Base-by-base conservation (phyloP, 2,888 invertebrate species). In the Ecdyonurus torrentis region DNA sequence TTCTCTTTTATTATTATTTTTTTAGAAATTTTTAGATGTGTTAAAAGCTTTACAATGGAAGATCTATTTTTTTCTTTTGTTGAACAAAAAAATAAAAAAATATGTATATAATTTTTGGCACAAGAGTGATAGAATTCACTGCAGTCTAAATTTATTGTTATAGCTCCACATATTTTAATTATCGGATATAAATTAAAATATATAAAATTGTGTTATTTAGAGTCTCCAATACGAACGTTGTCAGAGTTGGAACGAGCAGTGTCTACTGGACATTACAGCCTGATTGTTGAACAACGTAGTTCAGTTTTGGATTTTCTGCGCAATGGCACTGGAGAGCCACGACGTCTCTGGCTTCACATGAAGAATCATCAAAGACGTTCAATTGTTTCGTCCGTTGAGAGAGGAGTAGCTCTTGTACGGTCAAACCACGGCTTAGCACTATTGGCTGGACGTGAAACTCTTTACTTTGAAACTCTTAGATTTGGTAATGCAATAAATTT, bases 281-380 rank as follows among this genome's bases (percentile, higher is more conserved):
- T 88, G 61, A 82, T 83, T 67, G 86, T 87, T 25, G 88, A 88
- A 72, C 79, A 81, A 63, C 85, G 86, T 70, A 86, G 87, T 69
- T 85, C 87, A 1, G 86, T 86, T 0, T 74, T 85, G 67, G 79
- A 84, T 65, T 82, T 86, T 72, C 74, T 88, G 58, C 84, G 85
- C 85, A 87, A 88, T 70, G 87, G 87, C 3, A 87, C 87, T 1
- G 87, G 87, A 3, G 80, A 87, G 55, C 87, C 87, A 70, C 82
- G 83, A 0, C 80, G 83, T 63, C 75, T 88, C 1, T 87, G 86
- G 74, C 78, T 80, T 0, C 72, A 84, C 61, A 88, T 87, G 87
- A 76, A 77, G 1, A 74, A 77, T 0, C 83, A 84, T 68, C 73
- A 72, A 65, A 67, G 67, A 52, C 69, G 70, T 53, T 83, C 81